These are phyloP conservation scores for Plemyria rubiginata DNA, from an alignment of 2,888 invertebrate genomes.

Conservation along the genomic window DNA sequence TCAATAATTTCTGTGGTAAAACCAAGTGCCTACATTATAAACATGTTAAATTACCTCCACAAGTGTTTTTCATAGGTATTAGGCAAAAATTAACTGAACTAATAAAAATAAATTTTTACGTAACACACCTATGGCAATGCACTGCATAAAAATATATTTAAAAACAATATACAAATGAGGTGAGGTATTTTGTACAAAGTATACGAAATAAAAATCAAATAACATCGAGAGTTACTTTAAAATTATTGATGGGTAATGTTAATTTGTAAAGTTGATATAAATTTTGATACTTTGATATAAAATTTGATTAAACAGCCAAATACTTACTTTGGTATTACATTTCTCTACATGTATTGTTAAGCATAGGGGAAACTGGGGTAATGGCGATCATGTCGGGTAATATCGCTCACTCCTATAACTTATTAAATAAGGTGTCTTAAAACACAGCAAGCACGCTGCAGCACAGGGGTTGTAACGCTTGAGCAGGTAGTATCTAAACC, in stretches of 20 bases:
- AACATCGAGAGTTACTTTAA: not conserved
- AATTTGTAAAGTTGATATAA: slow-evolving; percentile 43
- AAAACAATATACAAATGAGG: not conserved
- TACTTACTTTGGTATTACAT: slow-evolving; percentile 62
- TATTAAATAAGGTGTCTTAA: no score
- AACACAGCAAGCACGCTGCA: no score
- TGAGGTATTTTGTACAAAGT: not conserved
- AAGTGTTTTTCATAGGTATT: not conserved
- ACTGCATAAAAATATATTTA: not conserved
- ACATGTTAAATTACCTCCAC: not conserved
- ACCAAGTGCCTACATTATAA: no score
- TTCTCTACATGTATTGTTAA: slow-evolving; percentile 49
- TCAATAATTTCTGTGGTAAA: no score
- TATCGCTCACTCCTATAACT: no score
- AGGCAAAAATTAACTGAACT: no score
- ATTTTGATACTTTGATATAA: slow-evolving; percentile 56
- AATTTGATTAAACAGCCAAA: slow-evolving; percentile 60
- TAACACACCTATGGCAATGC: not conserved
- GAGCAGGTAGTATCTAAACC: no score
- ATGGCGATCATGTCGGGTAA: no score
- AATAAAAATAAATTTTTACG: not conserved
- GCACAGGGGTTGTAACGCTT: no score
- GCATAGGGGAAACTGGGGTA: no score
- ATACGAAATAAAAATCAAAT: not conserved
- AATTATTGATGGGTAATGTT: not conserved